A percentile compares a stretch with the other conserved stretches of the same genome.
Evolutionary conservation across 2,113 vertebrate species (phyloP).

Genomic region (Epinephelus cyanopodus): DNA sequence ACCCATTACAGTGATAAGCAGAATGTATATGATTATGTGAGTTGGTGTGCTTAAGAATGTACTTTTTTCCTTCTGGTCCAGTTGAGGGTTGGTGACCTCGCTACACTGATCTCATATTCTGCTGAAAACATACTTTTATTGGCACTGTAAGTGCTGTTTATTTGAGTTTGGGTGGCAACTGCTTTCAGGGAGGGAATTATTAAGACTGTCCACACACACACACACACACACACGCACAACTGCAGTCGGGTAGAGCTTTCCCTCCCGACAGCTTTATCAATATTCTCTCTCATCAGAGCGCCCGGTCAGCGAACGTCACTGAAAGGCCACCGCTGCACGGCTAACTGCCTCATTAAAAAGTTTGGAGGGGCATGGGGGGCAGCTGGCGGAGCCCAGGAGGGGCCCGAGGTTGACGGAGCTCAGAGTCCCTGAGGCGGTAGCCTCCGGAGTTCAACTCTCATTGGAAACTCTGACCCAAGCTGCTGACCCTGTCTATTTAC

Average conservation of each 20-base stretch:
- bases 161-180: slow-evolving; percentile 25
- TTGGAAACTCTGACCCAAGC: slow-evolving; percentile 69
- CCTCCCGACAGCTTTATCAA: slow-evolving; percentile 80
- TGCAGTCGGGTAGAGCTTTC: slow-evolving; percentile 42
- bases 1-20: background rate
- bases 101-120: slow-evolving; percentile 8
- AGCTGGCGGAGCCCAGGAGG: slow-evolving; percentile 41
- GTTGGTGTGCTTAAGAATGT: background rate
- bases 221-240: slow-evolving; percentile 13
- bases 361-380: slow-evolving; percentile 71
- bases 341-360: slow-evolving; percentile 85
- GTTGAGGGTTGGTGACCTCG: background rate
- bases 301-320: slow-evolving; percentile 67
- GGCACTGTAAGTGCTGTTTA: slow-evolving; percentile 39
- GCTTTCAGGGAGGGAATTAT: slow-evolving; percentile 42
- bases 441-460: slow-evolving; percentile 69
- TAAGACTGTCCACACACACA: slow-evolving; percentile 13
- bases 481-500: slow-evolving; percentile 76
- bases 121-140: slow-evolving; percentile 26
- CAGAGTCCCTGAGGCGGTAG: slow-evolving; percentile 49
- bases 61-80: background rate
- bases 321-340: slow-evolving; percentile 72
- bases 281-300: slow-evolving; percentile 81
- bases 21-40: background rate
- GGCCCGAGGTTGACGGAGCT: slow-evolving; percentile 61